These are phyloP conservation scores for Lophius americanus DNA, from an alignment of 2,797 vertebrate genomes.

Conservation along the genomic window DNA sequence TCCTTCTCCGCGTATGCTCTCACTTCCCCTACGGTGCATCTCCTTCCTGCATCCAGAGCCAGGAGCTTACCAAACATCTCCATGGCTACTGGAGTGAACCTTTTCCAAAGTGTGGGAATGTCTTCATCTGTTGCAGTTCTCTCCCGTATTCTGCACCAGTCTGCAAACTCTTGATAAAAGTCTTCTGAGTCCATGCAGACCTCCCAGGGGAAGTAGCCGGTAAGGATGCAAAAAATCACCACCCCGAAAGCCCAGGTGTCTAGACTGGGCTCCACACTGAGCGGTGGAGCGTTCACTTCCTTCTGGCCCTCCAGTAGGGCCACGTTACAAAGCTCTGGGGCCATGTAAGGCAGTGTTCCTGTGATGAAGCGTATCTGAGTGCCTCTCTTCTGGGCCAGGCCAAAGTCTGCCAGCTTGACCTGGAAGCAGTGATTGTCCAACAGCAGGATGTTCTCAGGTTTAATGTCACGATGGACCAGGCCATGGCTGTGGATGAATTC, in stretches of 20 bases:
- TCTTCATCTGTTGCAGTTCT: slow-evolving; percentile 44
- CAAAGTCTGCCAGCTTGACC: slow-evolving; percentile 87
- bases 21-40: slow-evolving; percentile 75
- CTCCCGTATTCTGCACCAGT: slow-evolving; percentile 72
- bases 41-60: slow-evolving; percentile 67
- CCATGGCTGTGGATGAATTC: slow-evolving; percentile 85
- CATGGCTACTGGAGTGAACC: slow-evolving; percentile 80
- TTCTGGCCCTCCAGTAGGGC: slow-evolving; percentile 69
- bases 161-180: slow-evolving; percentile 83
- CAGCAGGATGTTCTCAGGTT: slow-evolving; percentile 86
- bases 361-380: slow-evolving; percentile 81
- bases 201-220: slow-evolving; percentile 87
- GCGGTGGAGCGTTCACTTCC: slow-evolving; percentile 67
- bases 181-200: slow-evolving; percentile 67
- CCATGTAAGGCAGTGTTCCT: slow-evolving; percentile 85
- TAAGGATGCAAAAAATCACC: slow-evolving; percentile 85
- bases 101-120: slow-evolving; percentile 80
- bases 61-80: slow-evolving; percentile 83
- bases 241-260: slow-evolving; percentile 87
- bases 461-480: slow-evolving; percentile 85
- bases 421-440: slow-evolving; percentile 80
- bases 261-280: slow-evolving; percentile 81
- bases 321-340: slow-evolving; percentile 83
- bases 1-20: slow-evolving; percentile 76
- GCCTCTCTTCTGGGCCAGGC: slow-evolving; percentile 84